Base-by-base conservation (phyloP, 2,888 invertebrate genomes). In the Aporophyla lueneburgensis region DNA sequence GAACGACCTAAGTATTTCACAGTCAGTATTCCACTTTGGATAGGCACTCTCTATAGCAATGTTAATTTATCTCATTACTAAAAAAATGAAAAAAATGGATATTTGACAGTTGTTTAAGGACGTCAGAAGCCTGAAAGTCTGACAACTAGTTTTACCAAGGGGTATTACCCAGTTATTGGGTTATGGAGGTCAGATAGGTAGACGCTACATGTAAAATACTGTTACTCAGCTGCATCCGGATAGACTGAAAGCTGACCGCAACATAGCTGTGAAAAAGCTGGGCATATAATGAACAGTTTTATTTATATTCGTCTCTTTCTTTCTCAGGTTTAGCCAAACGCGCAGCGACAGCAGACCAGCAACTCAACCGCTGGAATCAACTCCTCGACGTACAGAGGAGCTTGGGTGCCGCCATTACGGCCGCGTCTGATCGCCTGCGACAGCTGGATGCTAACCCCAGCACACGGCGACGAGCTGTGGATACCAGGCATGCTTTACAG, bases 371-470 rank as follows among this genome's bases (percentile, higher is more conserved):
- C 92, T 99, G 99, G 99, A 98, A 98, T 92, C 97, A 97, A 87
- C 98, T 98, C 86, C 98, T 98, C 92, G 97, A 97, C 69, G 97
- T 97, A 80, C 97, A 98, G 97, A 97, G 98, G 87, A 96, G 97
- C 75, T 97, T 98, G 87, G 98, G 98, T 80, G 97, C 98, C 71
- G 97, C 97, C 78, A 93, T 98, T 79, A 97, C 97, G 54, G 97
- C 98, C 9, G 97, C 98, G 71, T 98, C 98, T 77, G 98, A 98
- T 93, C 97, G 98, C 79, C 97, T 97, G 88, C 97, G 98, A 87
- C 98, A 98, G 94, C 97, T 98, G 86, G 99, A 99, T 93, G 97
- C 97, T 75, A 97, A 97, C 81, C 98, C 98, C 69, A 97, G 98
- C 89, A 98, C 98, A 68, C 97, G 98, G 91, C 97, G 98, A 85